These are phyloP conservation scores for Aphrophora alni DNA, from an alignment of 2,888 invertebrate genomes.

Conservation along the genomic window DNA sequence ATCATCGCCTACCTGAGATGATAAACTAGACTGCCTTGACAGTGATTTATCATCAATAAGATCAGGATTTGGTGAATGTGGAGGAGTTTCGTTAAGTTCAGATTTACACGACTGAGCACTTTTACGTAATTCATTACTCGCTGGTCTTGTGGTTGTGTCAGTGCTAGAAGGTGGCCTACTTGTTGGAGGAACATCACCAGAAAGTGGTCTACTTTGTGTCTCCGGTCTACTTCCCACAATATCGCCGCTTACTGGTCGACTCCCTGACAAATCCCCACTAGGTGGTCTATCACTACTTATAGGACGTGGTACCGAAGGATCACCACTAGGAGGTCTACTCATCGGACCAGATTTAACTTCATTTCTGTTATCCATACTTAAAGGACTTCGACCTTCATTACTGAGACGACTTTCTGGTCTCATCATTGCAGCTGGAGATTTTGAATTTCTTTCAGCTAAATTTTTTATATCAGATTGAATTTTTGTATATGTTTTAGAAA, in stretches of 20 bases:
- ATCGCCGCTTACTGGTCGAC: neutral
- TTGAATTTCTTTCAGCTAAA: neutral
- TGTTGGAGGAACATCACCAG: neutral
- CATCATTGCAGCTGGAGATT: neutral
- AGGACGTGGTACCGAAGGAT: neutral
- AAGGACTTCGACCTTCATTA: conserved; percentile 20
- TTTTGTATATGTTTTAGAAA: neutral
- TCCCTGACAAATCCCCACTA: neutral
- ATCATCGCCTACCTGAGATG: conserved; percentile 19
- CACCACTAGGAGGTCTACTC: neutral
- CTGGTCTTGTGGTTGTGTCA: neutral
- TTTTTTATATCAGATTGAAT: neutral
- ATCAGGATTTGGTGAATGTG: neutral
- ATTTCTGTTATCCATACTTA: conserved; percentile 20
- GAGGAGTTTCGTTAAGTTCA: neutral
- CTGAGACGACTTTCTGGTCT: conserved; percentile 28
- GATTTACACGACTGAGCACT: neutral
- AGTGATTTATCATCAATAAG: neutral
- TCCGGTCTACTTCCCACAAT: neutral
- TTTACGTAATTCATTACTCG: neutral
- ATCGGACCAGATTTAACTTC: neutral
- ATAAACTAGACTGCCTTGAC: conserved; percentile 19
- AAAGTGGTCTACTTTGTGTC: neutral
- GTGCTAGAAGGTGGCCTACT: neutral
- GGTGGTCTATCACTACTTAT: neutral